Base-by-base conservation (phyloP, 2,888 invertebrate genomes). In the Eristalis intricaria region DNA sequence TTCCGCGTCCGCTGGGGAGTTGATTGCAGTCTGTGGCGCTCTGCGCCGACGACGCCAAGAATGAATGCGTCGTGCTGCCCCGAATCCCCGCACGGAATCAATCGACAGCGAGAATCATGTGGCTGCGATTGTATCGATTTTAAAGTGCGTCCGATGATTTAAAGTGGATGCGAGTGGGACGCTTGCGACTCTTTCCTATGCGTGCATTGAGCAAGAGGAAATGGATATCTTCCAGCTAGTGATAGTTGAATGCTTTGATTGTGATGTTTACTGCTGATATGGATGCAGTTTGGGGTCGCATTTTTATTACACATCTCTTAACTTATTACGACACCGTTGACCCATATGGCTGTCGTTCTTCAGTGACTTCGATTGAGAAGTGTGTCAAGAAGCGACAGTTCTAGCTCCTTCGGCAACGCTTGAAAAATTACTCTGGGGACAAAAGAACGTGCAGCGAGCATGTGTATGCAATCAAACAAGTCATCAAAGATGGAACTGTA, bases 31-130 rank as follows among this genome's bases (percentile, higher is more conserved):
- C 35, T 58, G 56, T 56, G 35, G 56, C 56, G 50, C 56, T 56
- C 38, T 10, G 50, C 11, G 23, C 43, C 43, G 43, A 43, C 1
- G 50, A 50, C 19, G 50, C 50, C 50, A 50, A n/a, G 19, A 50
- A 50, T 50, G 50, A 50, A n/a, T 1, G 43, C 15, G 43, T n/a
- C 43, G n/a, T 43, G n/a, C 43, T n/a, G 19, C 50, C 2, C 8
- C 19, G 2, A n/a, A n/a, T 50, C 43, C 1, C 0, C 15, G 43
- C 2, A n/a, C 43, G 43, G 32, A 68, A 26, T 58, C 32, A 56
- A 65, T 75, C 29, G 75, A 58, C 38, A 75, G n/a, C 40, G 65
- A 66, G 66, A 75, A 60, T 43, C 22, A 60, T 66, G 38, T 66
- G 75, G 26, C 26, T 26, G 26, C 22, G 19, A 58, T 22, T 32